These are phyloP conservation scores for Drosophila neutralis DNA, from an alignment of 2,888 invertebrate genomes.

Conservation along the genomic window DNA sequence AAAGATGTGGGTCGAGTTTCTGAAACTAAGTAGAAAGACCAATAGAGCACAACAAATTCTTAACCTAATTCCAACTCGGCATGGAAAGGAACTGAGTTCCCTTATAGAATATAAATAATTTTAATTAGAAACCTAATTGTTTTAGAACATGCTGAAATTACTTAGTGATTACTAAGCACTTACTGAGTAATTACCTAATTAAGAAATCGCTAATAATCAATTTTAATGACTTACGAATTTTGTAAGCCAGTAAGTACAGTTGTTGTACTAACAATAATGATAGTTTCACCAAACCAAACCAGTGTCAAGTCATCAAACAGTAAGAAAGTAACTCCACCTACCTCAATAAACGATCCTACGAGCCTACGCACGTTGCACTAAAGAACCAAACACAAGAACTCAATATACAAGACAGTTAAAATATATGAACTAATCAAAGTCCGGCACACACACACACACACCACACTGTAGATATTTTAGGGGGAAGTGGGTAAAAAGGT, in stretches of 20 bases:
- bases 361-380: constrained; percentile 20
- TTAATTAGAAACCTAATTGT: background rate
- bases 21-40: constrained; percentile 1
- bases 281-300: background rate
- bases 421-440: constrained; percentile 12
- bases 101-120: background rate
- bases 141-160: constrained; percentile 1
- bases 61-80: constrained; percentile 12
- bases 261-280: background rate
- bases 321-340: constrained; percentile 36
- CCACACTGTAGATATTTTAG: constrained; percentile 1
- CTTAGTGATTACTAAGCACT: background rate
- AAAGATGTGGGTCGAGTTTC: constrained; percentile 32
- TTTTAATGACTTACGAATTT: background rate
- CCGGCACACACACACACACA: constrained; percentile 20
- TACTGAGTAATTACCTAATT: background rate
- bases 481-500: background rate
- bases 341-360: constrained; percentile 37
- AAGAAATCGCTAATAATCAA: background rate
- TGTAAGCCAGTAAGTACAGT: constrained; percentile 9
- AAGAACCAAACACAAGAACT: constrained; percentile 22
- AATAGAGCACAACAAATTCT: background rate
- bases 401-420: constrained; percentile 2
- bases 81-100: background rate
- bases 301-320: constrained; percentile 2